A percentile compares a stretch with the other conserved stretches of the same genome.
phyloP scores from a whole-genome alignment of 2,888 invertebrate genomes.

The Eulithis prunata region DNA sequence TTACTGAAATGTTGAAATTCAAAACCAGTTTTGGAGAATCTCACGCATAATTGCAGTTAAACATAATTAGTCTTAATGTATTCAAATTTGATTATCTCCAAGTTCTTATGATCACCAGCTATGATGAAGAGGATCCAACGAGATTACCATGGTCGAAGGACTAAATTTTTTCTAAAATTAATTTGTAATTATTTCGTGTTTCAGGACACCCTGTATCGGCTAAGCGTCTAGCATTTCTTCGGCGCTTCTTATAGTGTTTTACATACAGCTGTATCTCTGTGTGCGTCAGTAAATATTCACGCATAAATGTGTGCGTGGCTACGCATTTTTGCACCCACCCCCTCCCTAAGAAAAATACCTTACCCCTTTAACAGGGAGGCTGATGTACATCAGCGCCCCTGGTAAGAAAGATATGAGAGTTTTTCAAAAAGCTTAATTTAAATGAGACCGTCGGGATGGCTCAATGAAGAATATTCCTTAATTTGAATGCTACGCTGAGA shows the following conservation, averaged over 20 bases:
- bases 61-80: no score
- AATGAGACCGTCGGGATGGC: slow-evolving; percentile 78
- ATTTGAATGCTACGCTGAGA: slow-evolving; percentile 79
- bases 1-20: no score
- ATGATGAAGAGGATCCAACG: no score
- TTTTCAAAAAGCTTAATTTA: slow-evolving; percentile 84
- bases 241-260: slow-evolving; percentile 84
- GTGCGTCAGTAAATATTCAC: slow-evolving; percentile 80
- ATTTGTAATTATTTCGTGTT: slow-evolving; percentile 7
- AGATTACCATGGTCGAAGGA: no score
- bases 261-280: slow-evolving; percentile 73
- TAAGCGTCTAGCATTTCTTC: slow-evolving; percentile 85
- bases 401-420: slow-evolving; percentile 83
- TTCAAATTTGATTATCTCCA: no score
- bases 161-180: neutral
- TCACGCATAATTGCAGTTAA: no score
- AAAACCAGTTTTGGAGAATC: no score
- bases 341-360: slow-evolving; percentile 72
- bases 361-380: slow-evolving; percentile 65
- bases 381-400: slow-evolving; percentile 79
- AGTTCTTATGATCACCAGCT: no score
- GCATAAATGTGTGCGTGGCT: slow-evolving; percentile 79
- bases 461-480: slow-evolving; percentile 80
- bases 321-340: slow-evolving; percentile 81
- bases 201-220: slow-evolving; percentile 68